phyloP scores from a whole-genome alignment of 2,888 invertebrate species.

The Penaeus monodon region DNA sequence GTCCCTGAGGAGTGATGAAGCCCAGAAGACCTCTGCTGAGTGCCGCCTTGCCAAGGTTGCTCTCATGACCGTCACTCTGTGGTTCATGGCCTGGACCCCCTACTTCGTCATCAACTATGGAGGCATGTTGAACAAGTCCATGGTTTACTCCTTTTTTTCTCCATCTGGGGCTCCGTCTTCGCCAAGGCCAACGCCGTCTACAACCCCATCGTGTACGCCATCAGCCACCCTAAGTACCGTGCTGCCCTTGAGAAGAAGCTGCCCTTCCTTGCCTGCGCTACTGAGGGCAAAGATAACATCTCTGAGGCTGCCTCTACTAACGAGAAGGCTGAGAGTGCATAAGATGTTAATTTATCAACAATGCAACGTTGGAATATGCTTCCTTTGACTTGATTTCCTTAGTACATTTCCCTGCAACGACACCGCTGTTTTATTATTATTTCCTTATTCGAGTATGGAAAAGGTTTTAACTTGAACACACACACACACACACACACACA shows the following conservation, averaged over 20 bases:
- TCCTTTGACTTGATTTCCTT: no score
- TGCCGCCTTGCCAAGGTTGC: slow-evolving; percentile 66
- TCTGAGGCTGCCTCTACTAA: neutral
- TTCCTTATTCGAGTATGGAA: no score
- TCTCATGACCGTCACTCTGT: slow-evolving; percentile 63
- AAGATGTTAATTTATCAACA: neutral
- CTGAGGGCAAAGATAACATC: slow-evolving; percentile 6
- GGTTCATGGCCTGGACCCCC: slow-evolving; percentile 68
- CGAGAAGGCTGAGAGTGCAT: slow-evolving; percentile 18
- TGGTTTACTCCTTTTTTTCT: slow-evolving; percentile 65
- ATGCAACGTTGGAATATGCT: no score
- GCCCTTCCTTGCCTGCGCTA: slow-evolving; percentile 61
- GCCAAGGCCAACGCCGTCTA: slow-evolving; percentile 70
- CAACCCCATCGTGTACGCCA: slow-evolving; percentile 68
- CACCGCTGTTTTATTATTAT: no score
- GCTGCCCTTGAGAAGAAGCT: slow-evolving; percentile 63
- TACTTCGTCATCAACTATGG: slow-evolving; percentile 67
- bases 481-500: no score
- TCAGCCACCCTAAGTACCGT: slow-evolving; percentile 67
- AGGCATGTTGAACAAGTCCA: slow-evolving; percentile 65
- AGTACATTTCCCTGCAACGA: no score
- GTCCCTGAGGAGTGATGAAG: slow-evolving; percentile 55
- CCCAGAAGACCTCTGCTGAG: slow-evolving; percentile 62
- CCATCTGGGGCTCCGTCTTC: slow-evolving; percentile 69
- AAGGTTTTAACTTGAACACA: no score